Base-by-base conservation (phyloP, 30 jellyfish, hydroid and myxozoan genomes). In the Sanderia malayensis region DNA sequence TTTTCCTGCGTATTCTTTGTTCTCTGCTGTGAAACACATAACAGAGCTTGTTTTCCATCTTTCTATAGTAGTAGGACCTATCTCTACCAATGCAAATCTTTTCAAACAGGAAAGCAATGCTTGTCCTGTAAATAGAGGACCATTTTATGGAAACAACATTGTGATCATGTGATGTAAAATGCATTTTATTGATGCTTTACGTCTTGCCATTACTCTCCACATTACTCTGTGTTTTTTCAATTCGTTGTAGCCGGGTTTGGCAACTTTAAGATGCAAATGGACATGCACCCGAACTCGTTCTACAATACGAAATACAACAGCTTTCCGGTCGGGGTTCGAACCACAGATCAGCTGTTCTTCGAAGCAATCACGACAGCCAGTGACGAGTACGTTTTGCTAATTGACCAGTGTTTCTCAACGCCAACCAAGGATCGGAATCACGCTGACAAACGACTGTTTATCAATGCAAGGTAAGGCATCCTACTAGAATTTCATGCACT, bases 171-270 rank as follows among this genome's bases (percentile, higher is more conserved):
- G n/a, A n/a, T n/a, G n/a, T n/a, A n/a, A n/a, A n/a, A n/a, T n/a
- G n/a, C n/a, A n/a, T n/a, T n/a, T n/a, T n/a, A n/a, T n/a, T n/a
- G n/a, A n/a, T n/a, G n/a, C n/a, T n/a, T n/a, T n/a, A n/a, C n/a
- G n/a, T n/a, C n/a, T n/a, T n/a, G n/a, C n/a, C n/a, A n/a, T n/a
- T 44, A 10, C 10, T 6, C 23, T 27, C 28, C 8, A 9, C 2
- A 27, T 7, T 24, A 64, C 1, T 32, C 31, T 25, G 30, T 3
- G 19, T 10, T 32, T 49, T 71, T 1, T 46, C 11, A n/a, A n/a
- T 22, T 26, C 21, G 26, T 74, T 44, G 21, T 26, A 74, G 86
- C 86, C 25, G 86, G 86, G 4, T 74, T 74, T 59, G 86, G 86
- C 19, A 64, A 74, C 24, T 74, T 74, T 23, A 21, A 59, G 46